Evolutionary conservation across 1,140 invertebrate genomes (phyloP).

Genomic region (Drosophila neocordata): DNA sequence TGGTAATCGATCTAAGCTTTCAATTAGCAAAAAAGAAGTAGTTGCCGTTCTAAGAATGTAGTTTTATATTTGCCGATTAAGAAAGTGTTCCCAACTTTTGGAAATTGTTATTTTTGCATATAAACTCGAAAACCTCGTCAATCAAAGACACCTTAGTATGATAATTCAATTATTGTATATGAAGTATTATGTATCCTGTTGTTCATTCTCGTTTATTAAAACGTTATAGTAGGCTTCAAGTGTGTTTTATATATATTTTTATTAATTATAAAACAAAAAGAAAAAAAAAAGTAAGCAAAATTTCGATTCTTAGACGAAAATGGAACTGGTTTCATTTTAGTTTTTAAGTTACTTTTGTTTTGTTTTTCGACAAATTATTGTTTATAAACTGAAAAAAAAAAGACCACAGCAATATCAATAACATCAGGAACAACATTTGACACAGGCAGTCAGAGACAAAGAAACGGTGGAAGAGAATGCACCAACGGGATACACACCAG

Average conservation of each 20-base stretch:
- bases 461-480: slow-evolving; percentile 6
- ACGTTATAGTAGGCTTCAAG: background rate
- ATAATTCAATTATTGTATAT: background rate
- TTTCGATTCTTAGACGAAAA: slow-evolving; percentile 39
- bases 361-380: slow-evolving; percentile 58
- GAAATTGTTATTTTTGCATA: no score
- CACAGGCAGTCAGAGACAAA: slow-evolving; percentile 8
- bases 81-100: no score
- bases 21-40: no score
- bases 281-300: slow-evolving; percentile 10
- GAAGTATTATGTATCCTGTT: no score
- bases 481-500: slow-evolving; percentile 8
- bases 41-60: no score
- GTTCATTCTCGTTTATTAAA: background rate
- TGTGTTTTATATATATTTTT: background rate
- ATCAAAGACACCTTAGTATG: background rate
- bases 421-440: slow-evolving; percentile 16
- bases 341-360: slow-evolving; percentile 64
- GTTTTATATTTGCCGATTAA: no score
- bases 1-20: no score
- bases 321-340: slow-evolving; percentile 55
- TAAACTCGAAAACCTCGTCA: no score
- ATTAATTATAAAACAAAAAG: background rate
- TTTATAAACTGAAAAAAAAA: slow-evolving; percentile 40
- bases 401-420: background rate